Evolutionary conservation across 2,113 vertebrate genomes (phyloP).

Genomic region (Piliocolobus tephrosceles): DNA sequence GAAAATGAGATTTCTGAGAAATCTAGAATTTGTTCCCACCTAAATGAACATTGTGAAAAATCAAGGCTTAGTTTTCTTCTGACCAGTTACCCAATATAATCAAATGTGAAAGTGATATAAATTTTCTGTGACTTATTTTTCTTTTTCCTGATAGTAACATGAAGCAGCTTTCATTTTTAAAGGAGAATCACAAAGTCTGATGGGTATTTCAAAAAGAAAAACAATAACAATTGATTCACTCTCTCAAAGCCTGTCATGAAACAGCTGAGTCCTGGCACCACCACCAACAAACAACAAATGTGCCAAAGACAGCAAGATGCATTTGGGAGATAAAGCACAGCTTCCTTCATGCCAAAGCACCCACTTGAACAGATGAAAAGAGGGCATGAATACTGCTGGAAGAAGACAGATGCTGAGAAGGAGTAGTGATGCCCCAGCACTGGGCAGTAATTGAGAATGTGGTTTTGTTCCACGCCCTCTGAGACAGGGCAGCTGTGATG

Average conservation of each 20-base stretch:
- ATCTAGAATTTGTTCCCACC: constrained; percentile 43
- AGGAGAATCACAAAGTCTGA: constrained; percentile 55
- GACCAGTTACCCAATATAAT: constrained; percentile 59
- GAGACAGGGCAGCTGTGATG: constrained; percentile 39
- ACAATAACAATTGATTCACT: constrained; percentile 54
- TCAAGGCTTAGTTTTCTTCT: constrained; percentile 41
- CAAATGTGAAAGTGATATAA: constrained; percentile 63
- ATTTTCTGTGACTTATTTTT: constrained; percentile 60
- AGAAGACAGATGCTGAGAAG: constrained; percentile 42
- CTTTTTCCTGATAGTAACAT: constrained; percentile 38
- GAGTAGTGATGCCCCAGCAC: background rate
- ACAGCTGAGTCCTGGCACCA: constrained; percentile 68
- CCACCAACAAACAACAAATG: constrained; percentile 61
- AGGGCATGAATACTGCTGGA: background rate
- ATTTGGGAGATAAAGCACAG: constrained; percentile 66
- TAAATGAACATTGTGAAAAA: constrained; percentile 47
- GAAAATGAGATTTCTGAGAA: constrained; percentile 35
- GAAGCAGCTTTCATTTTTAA: constrained; percentile 73
- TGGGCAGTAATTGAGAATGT: constrained; percentile 65
- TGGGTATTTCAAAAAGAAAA: constrained; percentile 66
- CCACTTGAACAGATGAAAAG: constrained; percentile 60
- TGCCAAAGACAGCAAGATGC: constrained; percentile 68
- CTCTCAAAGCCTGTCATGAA: constrained; percentile 76
- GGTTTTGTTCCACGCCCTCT: constrained; percentile 46
- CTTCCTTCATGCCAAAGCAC: constrained; percentile 51